These are phyloP conservation scores for Crambe crambe DNA, from an alignment of 37 sponge, comb jelly and placozoan genomes.

Conservation along the genomic window DNA sequence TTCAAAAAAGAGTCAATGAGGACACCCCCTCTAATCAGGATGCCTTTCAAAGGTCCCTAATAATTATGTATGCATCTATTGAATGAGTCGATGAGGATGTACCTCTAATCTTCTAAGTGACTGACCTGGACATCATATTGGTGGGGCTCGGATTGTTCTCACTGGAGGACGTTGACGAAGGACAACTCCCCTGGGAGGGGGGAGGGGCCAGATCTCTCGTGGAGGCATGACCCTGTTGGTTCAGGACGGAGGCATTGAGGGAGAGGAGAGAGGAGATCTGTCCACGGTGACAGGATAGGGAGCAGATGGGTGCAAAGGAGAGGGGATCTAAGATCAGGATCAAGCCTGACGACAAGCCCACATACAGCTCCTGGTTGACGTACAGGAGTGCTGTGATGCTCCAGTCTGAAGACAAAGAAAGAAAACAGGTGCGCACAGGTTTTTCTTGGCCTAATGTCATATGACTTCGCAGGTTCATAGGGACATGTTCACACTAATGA, in stretches of 20 bases:
- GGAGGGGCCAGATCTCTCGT: not conserved
- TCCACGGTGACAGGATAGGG: slow-evolving; percentile 9
- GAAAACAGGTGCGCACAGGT: not conserved
- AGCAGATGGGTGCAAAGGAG: slow-evolving; percentile 22
- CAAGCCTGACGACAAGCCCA: slow-evolving; percentile 55
- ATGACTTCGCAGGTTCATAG: too few relatives aligned
- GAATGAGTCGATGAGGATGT: too few relatives aligned
- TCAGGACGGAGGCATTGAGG: not conserved
- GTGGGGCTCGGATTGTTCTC: slow-evolving; percentile 10
- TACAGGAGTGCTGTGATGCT: slow-evolving; percentile 46
- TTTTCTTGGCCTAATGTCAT: too few relatives aligned
- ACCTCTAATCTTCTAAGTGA: too few relatives aligned
- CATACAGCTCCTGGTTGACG: slow-evolving; percentile 19
- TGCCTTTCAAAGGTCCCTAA: too few relatives aligned
- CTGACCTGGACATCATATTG: not conserved
- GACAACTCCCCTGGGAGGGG: not conserved
- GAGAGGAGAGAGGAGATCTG: slow-evolving; percentile 20
- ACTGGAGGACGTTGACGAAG: not conserved
- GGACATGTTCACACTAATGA: too few relatives aligned
- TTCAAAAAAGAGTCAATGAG: not conserved
- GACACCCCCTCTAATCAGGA: too few relatives aligned
- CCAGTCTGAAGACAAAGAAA: slow-evolving; percentile 11
- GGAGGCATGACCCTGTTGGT: not conserved
- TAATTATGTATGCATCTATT: too few relatives aligned
- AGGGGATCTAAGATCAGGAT: slow-evolving; percentile 50